phyloP scores from a whole-genome alignment of 1,140 invertebrate genomes.

The Dreissena polymorpha region DNA sequence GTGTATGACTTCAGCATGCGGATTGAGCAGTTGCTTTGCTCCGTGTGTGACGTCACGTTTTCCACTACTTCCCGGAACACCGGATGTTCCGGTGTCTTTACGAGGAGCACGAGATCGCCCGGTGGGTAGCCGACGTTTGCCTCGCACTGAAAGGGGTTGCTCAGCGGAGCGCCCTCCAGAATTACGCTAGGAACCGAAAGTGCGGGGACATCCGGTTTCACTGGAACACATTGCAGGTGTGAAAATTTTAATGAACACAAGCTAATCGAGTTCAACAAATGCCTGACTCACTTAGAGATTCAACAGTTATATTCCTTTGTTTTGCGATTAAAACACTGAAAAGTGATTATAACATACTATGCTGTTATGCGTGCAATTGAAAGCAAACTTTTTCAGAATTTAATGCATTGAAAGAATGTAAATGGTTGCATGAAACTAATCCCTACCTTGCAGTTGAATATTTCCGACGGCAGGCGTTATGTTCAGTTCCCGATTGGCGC shows the following conservation, averaged over 20 bases:
- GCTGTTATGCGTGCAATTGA: too few species aligned
- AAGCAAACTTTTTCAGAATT: too few species aligned
- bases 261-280: neutral
- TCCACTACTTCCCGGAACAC: conserved; percentile 20
- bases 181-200: conserved; percentile 47
- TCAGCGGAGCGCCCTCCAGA: conserved; percentile 24
- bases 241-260: neutral
- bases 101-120: conserved; percentile 32
- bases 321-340: too few species aligned
- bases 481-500: neutral
- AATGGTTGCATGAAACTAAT: too few species aligned
- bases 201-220: conserved; percentile 46
- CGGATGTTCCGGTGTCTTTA: conserved; percentile 18
- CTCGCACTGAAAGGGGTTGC: conserved; percentile 38
- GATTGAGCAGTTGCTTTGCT: conserved; percentile 38
- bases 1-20: conserved; percentile 26
- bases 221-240: conserved; percentile 12
- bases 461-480: conserved; percentile 8
- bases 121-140: conserved; percentile 53
- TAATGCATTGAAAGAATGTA: too few species aligned
- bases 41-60: neutral
- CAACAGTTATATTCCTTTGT: neutral
- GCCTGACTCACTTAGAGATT: neutral
- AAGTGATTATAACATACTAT: too few species aligned
- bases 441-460: neutral